Percentiles rank a stretch among this genome's conserved stretches.
Evolutionary conservation across 2,888 invertebrate species (phyloP).

Genomic region (Hyppa rectilinea): DNA sequence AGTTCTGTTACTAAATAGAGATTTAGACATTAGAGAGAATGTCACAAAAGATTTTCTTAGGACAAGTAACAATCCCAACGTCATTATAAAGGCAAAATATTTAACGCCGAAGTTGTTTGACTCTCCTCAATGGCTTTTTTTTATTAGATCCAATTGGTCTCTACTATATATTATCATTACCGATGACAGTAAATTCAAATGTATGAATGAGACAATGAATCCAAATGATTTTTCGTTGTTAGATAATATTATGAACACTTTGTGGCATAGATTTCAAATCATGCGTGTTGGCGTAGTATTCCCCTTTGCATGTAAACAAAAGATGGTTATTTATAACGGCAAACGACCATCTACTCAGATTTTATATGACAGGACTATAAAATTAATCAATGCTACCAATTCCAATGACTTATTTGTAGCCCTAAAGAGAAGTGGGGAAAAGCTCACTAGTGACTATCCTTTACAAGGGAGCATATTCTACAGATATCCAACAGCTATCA

Average conservation of each 20-base stretch:
- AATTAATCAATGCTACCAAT: slow-evolving; percentile 58
- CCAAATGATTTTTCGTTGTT: slow-evolving; percentile 52
- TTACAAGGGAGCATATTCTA: slow-evolving; percentile 73
- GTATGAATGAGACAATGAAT: slow-evolving; percentile 66
- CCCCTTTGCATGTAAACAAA: slow-evolving; percentile 72
- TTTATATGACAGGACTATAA: slow-evolving; percentile 73
- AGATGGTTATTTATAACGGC: slow-evolving; percentile 68
- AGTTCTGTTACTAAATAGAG: slow-evolving; percentile 36
- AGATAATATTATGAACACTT: slow-evolving; percentile 69
- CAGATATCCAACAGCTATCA: slow-evolving; percentile 77
- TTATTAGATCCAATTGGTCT: slow-evolving; percentile 67
- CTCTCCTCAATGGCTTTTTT: slow-evolving; percentile 22
- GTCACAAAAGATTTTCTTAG: not conserved
- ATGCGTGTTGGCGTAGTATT: slow-evolving; percentile 68
- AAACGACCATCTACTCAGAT: slow-evolving; percentile 58
- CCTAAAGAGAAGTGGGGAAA: slow-evolving; percentile 48
- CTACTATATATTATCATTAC: slow-evolving; percentile 70
- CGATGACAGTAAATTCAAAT: slow-evolving; percentile 60
- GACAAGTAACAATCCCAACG: slow-evolving; percentile 51
- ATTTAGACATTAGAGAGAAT: slow-evolving; percentile 1
- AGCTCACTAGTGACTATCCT: slow-evolving; percentile 71
- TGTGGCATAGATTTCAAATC: slow-evolving; percentile 73
- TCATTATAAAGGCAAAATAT: slow-evolving; percentile 62
- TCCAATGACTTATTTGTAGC: slow-evolving; percentile 41
- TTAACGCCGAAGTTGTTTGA: slow-evolving; percentile 57